Percentiles rank a stretch among this genome's conserved stretches.
Evolutionary conservation across 2,797 vertebrate species (phyloP).

Genomic region (Gallirallus australis): DNA sequence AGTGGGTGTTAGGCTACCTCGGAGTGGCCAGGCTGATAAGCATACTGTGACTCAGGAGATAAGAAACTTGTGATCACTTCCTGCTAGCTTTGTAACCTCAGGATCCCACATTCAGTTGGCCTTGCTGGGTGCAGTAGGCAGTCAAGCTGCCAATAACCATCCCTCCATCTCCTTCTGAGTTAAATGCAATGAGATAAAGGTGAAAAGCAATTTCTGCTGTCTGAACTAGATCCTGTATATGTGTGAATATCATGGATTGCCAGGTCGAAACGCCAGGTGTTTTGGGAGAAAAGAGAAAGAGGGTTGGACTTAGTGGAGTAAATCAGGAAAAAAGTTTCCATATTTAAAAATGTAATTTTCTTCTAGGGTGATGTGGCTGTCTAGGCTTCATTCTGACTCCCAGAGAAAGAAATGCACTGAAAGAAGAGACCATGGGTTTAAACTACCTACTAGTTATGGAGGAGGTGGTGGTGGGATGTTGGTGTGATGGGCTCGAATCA

Average conservation of each 20-base stretch:
- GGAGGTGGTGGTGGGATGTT: no score
- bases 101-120: neutral
- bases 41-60: neutral
- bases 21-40: neutral
- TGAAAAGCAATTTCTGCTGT: neutral
- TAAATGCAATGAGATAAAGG: neutral
- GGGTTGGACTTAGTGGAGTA: neutral
- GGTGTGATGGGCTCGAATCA: accelerated
- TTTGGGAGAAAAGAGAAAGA: neutral
- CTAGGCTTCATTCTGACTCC: neutral
- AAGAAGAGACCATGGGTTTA: neutral
- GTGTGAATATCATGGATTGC: neutral
- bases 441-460: neutral
- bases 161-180: neutral
- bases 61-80: neutral
- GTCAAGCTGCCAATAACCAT: neutral
- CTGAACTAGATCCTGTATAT: neutral
- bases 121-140: neutral
- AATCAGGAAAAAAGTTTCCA: neutral
- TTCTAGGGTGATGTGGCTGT: accelerated
- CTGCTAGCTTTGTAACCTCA: neutral
- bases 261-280: neutral
- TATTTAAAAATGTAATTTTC: neutral
- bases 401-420: neutral
- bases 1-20: neutral